Evolutionary conservation across 2,888 invertebrate species (phyloP).

Genomic region (Chorisops tibialis): DNA sequence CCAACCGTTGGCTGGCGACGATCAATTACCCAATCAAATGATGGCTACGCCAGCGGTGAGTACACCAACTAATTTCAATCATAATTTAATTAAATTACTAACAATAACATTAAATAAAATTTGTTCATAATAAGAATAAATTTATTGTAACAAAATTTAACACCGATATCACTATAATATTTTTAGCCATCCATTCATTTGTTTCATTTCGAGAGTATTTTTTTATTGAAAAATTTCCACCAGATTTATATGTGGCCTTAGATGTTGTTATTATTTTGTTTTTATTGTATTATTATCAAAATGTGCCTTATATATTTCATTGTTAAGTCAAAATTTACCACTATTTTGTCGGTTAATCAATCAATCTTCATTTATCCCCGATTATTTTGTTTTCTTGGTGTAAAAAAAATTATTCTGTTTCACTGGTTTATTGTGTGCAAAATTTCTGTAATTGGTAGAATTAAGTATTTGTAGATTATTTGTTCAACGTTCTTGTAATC

Average conservation of each 20-base stretch:
- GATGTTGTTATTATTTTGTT: conserved; percentile 8
- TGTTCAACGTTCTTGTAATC: too few relatives aligned
- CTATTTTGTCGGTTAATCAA: too few relatives aligned
- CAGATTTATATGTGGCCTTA: conserved; percentile 13
- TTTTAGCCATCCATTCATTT: too few relatives aligned
- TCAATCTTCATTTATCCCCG: too few relatives aligned
- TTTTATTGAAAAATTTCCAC: background rate
- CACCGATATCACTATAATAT: background rate
- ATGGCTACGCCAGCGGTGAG: conserved; percentile 54
- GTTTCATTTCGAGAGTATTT: too few relatives aligned
- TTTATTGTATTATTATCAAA: too few relatives aligned
- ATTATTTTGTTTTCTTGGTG: too few relatives aligned
- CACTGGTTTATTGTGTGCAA: background rate
- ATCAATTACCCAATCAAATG: conserved; percentile 47
- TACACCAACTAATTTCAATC: conserved; percentile 27
- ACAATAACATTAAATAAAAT: background rate
- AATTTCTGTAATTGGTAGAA: background rate
- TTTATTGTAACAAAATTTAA: background rate
- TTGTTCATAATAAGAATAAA: background rate
- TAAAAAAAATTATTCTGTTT: too few relatives aligned
- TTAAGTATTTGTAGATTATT: too few relatives aligned
- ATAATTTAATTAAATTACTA: background rate
- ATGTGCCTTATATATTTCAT: too few relatives aligned
- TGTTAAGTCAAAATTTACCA: too few relatives aligned
- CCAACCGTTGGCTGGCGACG: conserved; percentile 33